Evolutionary conservation across 2,113 vertebrate genomes (phyloP).

Genomic region (Collichthys lucidus): DNA sequence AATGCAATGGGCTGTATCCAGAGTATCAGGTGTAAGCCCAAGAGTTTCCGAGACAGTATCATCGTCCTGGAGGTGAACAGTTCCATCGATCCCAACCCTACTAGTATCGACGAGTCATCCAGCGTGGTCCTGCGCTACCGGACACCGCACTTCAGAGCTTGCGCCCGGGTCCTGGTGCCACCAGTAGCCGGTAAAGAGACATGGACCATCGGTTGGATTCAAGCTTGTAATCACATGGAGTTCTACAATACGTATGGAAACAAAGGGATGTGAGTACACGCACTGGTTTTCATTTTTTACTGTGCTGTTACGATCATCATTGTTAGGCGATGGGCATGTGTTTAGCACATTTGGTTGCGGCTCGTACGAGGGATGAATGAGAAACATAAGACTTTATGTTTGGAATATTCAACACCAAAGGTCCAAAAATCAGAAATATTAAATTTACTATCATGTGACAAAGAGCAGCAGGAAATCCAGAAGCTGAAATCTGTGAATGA

Average conservation of each 20-base stretch:
- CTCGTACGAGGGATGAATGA: not conserved
- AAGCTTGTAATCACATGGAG: constrained; percentile 99
- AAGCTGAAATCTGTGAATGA: not conserved
- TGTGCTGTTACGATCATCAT: not conserved
- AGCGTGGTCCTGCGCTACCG: constrained; percentile 96
- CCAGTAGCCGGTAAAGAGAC: constrained; percentile 93
- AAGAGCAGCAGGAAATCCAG: not conserved
- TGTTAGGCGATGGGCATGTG: not conserved
- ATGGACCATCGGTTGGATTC: constrained; percentile 98
- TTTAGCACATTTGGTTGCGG: not conserved
- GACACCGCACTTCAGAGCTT: constrained; percentile 96
- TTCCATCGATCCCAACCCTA: constrained; percentile 94
- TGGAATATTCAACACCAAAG: not conserved
- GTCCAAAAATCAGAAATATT: not conserved
- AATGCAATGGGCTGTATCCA: constrained; percentile 99
- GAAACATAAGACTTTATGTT: not conserved
- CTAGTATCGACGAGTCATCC: constrained; percentile 97
- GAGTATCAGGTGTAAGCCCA: constrained; percentile 96
- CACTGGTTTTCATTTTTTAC: not conserved
- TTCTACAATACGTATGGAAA: constrained; percentile 97
- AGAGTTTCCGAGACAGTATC: constrained; percentile 95
- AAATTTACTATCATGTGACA: not conserved
- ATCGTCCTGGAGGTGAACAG: constrained; percentile 93
- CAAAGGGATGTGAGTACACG: constrained; percentile 94
- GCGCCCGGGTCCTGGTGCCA: constrained; percentile 93